Conservation (phyloP, 2,888 invertebrate genomes). For the Agrochola litura region DNA sequence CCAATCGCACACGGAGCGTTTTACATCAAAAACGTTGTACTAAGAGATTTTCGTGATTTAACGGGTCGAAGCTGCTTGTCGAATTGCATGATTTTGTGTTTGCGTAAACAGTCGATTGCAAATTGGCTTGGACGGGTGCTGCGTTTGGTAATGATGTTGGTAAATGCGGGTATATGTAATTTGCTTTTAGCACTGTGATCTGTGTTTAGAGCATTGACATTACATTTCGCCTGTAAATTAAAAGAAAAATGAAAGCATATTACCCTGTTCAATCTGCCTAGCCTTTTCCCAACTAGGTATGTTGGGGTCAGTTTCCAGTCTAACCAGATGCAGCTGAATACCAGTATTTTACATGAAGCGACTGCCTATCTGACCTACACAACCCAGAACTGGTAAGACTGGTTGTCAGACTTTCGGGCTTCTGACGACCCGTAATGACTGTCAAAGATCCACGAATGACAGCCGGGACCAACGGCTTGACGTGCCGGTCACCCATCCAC, state of each 20-base stretch:
- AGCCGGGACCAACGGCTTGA: too few species aligned
- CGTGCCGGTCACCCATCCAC: too few species aligned
- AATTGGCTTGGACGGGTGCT: conserved; percentile 7
- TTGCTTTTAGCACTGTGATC: neutral
- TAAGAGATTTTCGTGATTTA: neutral
- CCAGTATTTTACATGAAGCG: too few species aligned
- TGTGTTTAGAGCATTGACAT: neutral
- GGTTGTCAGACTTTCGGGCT: too few species aligned
- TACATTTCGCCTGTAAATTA: neutral
- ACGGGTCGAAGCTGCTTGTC: neutral
- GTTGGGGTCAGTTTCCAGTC: too few species aligned
- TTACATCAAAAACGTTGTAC: neutral
- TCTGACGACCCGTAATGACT: too few species aligned
- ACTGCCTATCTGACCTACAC: too few species aligned
- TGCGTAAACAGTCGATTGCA: neutral
- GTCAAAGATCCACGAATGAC: too few species aligned
- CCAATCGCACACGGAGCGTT: neutral
- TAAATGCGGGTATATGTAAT: neutral
- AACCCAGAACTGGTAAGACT: too few species aligned
- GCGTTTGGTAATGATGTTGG: neutral
- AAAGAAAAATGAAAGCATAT: neutral
- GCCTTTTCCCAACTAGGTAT: too few species aligned
- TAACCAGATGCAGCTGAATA: too few species aligned
- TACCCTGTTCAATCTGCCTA: too few species aligned
- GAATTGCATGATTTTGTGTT: conserved; percentile 16